Percentiles rank a stretch among this genome's conserved stretches.
Evolutionary conservation across 1,140 invertebrate genomes (phyloP).

Genomic region (Drosophila hydei): DNA sequence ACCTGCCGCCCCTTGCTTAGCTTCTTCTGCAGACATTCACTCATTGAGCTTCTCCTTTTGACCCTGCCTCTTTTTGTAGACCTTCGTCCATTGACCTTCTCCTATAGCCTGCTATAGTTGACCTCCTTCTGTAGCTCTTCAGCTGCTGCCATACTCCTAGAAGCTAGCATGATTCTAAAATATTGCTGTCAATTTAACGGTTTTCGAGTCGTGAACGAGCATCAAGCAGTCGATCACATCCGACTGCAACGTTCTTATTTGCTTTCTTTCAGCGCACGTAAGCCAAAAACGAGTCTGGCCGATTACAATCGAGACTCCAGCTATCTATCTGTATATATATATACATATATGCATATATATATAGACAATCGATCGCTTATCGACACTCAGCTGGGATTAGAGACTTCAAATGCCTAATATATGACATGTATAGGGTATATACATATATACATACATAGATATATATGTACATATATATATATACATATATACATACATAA

Average conservation of each 20-base stretch:
- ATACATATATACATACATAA: not conserved
- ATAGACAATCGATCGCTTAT: conserved; percentile 46
- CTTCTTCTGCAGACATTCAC: too few relatives aligned
- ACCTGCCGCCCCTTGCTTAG: too few relatives aligned
- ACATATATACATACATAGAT: not conserved
- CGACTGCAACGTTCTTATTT: not conserved
- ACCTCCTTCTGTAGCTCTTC: too few relatives aligned
- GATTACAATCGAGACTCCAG: conserved; percentile 59
- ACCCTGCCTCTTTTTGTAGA: too few relatives aligned
- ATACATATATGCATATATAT: not conserved
- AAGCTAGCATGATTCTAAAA: too few relatives aligned
- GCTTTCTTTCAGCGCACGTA: conserved; percentile 35
- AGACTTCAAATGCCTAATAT: conserved; percentile 30
- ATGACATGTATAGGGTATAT: conserved; percentile 1
- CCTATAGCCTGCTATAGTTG: too few relatives aligned
- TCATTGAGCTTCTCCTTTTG: too few relatives aligned
- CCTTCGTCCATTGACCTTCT: too few relatives aligned
- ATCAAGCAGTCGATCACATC: not conserved
- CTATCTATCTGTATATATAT: not conserved
- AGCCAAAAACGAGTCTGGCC: conserved; percentile 28
- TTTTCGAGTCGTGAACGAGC: not conserved
- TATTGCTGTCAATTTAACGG: too few relatives aligned
- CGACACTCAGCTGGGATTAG: conserved; percentile 43
- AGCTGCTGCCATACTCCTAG: too few relatives aligned
- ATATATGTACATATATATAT: not conserved